phyloP scores from a whole-genome alignment of 2,797 vertebrate species.

The Acridotheres tristis region DNA sequence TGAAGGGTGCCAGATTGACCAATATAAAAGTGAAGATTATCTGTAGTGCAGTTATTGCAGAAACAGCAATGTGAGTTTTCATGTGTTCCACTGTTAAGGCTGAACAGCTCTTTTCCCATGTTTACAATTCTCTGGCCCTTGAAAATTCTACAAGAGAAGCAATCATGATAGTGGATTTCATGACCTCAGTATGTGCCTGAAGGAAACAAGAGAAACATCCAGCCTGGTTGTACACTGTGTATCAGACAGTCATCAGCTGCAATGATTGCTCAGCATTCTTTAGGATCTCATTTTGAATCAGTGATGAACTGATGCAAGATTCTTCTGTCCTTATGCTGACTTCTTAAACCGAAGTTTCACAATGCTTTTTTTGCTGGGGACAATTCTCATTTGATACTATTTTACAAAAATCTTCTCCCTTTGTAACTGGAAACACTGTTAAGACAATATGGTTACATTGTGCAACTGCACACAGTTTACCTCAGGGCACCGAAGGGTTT shows the following conservation, averaged over 20 bases:
- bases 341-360: not conserved
- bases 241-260: not conserved
- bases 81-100: not conserved
- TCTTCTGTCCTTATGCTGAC: not conserved
- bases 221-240: conserved; percentile 7
- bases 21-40: not conserved
- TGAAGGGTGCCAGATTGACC: not conserved
- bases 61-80: not conserved
- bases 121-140: not conserved
- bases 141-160: conserved; percentile 13
- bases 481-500: not conserved
- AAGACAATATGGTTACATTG: not conserved
- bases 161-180: conserved; percentile 3
- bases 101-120: not conserved
- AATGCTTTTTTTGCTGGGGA: not conserved
- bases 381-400: not conserved
- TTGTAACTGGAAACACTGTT: not conserved
- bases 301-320: not conserved
- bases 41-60: not conserved
- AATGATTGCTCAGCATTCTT: conserved; percentile 32
- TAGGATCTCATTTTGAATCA: conserved; percentile 4
- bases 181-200: not conserved
- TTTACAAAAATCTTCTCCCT: not conserved
- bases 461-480: not conserved
- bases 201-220: not conserved